Evolutionary conservation across 1,140 invertebrate species (phyloP), one percentile per base, ranked within the genome.

Genomic region (Nymphalis io): DNA sequence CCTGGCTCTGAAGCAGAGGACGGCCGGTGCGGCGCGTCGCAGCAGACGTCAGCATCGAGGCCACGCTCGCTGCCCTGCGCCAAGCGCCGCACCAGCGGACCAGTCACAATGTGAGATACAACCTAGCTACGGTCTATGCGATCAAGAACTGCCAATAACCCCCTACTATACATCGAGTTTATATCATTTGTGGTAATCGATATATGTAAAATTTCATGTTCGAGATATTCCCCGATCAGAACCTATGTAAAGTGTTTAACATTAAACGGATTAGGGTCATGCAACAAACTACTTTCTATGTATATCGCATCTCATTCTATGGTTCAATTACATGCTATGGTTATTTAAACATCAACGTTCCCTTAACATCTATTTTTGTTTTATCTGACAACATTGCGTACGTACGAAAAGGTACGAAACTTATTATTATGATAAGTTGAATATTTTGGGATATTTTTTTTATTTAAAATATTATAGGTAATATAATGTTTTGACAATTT

Each of bases 11-110:
- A 89, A 83, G 84, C 86, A 89, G 87, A 89, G 85, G 81, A 79
- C 79, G 85, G 85, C 80, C 33, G 87, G 87, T 79, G 86, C 88
- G 88, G 92, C 93, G 90, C 93, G 91, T 87, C 88, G 89, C 85
- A 93, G 86, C 92, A 93, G 88, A 83, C 92, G 93, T 93, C 93
- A 93, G 93, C 93, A 94, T 79, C 93, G 93, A 84, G 91, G 89
- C 93, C 93, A 93, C 77, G 84, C 90, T 79, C 92, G 93, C 91
- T 94, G 93, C 85, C 93, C 93, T 94, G 93, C 93, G 93, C 92
- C 92, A 93, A 93, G 88, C 90, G 92, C 91, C 87, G 89, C 88
- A 90, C 89, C 89, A 88, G 88, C 89, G 88, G 87, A 89, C 85
- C 84, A 91, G 85, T 90, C 88, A 89, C 85, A 91, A 89, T 84